Percentiles rank a stretch among this genome's conserved stretches.
Evolutionary conservation across 2,888 invertebrate genomes (phyloP).

Genomic region (Drosophila multiciliata): DNA sequence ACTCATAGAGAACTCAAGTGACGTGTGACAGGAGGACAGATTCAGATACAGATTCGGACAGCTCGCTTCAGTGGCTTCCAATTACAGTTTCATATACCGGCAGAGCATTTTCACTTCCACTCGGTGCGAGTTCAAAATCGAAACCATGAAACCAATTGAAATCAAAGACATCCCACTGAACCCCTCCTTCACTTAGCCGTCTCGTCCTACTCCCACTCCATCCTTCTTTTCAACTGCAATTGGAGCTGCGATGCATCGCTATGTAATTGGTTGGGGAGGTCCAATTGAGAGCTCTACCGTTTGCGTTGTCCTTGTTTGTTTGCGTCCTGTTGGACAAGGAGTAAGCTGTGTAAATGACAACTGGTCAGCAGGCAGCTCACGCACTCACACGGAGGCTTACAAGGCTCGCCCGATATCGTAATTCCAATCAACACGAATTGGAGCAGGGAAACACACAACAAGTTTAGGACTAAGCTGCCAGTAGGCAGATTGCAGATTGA

Average conservation of each 20-base stretch:
- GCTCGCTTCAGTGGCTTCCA: constrained; percentile 54
- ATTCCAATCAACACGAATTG: constrained; percentile 42
- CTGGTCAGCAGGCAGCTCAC: constrained; percentile 30
- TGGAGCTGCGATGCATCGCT: constrained; percentile 34
- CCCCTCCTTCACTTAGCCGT: neutral
- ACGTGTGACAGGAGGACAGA: constrained; percentile 17
- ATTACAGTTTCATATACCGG: constrained; percentile 62
- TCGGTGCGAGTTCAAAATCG: constrained; percentile 43
- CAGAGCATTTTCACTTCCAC: constrained; percentile 32
- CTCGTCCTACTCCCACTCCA: neutral
- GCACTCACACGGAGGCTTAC: constrained; percentile 49
- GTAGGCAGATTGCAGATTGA: constrained; percentile 15
- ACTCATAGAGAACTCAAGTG: constrained; percentile 18
- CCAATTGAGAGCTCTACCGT: constrained; percentile 49
- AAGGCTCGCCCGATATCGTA: constrained; percentile 44
- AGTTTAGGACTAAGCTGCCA: constrained; percentile 25
- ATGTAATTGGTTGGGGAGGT: constrained; percentile 17
- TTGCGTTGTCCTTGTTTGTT: constrained; percentile 33
- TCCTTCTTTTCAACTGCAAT: constrained; percentile 15
- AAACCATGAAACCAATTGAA: constrained; percentile 59
- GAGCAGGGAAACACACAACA: constrained; percentile 17
- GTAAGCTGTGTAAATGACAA: constrained; percentile 56
- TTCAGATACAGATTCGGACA: constrained; percentile 38
- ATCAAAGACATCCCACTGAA: constrained; percentile 35
- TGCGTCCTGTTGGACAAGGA: constrained; percentile 60